phyloP scores from a whole-genome alignment of 2,113 vertebrate genomes.

The Laticauda colubrina region DNA sequence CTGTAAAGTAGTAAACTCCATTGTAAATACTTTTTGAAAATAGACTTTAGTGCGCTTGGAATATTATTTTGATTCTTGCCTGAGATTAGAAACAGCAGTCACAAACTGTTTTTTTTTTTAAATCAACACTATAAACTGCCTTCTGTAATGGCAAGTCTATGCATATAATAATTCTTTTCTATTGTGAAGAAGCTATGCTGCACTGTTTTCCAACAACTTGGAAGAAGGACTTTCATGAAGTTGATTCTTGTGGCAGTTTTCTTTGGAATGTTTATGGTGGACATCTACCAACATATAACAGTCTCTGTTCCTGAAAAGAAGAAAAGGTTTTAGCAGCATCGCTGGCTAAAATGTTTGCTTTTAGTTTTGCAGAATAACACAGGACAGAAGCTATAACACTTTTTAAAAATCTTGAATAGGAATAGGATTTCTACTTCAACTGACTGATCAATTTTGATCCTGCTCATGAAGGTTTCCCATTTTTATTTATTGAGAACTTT shows the following conservation, averaged over 20 bases:
- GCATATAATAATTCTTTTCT: neutral
- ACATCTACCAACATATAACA: neutral
- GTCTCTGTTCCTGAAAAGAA: neutral
- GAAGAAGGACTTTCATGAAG: neutral
- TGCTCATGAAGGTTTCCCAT: neutral
- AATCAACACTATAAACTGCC: neutral
- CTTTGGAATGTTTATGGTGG: neutral
- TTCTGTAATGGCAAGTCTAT: neutral
- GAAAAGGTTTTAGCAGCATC: neutral
- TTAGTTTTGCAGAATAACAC: neutral
- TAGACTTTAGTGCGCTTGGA: neutral
- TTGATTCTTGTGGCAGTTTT: neutral
- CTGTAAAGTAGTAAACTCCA: neutral
- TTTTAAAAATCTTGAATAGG: neutral
- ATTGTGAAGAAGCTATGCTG: neutral
- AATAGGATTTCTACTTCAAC: neutral
- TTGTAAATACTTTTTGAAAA: accelerated
- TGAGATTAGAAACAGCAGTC: neutral
- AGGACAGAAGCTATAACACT: neutral
- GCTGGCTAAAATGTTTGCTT: neutral
- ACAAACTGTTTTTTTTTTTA: neutral
- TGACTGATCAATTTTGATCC: neutral
- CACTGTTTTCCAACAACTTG: neutral
- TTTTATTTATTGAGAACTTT: neutral
- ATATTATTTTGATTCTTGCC: neutral